Percentiles rank a stretch among this genome's conserved stretches.
phyloP scores from a whole-genome alignment of 1,140 invertebrate species.

The Elymnias hypermnestra region DNA sequence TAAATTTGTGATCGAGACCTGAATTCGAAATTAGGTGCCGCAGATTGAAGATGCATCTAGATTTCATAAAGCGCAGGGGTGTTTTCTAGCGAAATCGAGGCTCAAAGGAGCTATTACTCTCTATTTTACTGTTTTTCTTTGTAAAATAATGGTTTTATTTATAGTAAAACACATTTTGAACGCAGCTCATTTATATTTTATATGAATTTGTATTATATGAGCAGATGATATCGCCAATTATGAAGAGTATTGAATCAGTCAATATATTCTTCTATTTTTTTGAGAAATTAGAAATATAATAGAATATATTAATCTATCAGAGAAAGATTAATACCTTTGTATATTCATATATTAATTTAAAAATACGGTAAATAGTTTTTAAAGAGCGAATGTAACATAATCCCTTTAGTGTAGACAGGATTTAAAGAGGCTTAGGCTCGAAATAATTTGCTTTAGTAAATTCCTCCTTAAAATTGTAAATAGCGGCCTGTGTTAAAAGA shows the following conservation, averaged over 20 bases:
- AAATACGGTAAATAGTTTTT: background rate
- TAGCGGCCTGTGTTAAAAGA: constrained; percentile 31
- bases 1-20: constrained; percentile 15
- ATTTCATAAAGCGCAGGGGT: background rate
- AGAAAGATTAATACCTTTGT: background rate
- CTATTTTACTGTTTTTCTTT: no score
- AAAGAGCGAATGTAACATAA: background rate
- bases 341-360: background rate
- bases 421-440: background rate
- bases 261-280: no score
- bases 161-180: no score
- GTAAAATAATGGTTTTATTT: constrained; percentile 1
- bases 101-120: no score
- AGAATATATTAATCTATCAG: no score
- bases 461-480: constrained; percentile 2
- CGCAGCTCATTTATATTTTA: no score
- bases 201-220: no score
- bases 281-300: no score
- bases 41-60: constrained; percentile 13
- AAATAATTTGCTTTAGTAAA: background rate
- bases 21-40: constrained; percentile 16
- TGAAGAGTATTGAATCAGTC: no score
- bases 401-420: background rate
- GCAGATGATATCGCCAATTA: background rate
- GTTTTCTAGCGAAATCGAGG: background rate